Conservation (phyloP, 2,888 invertebrate genomes). For the Phymatocera aterrima region DNA sequence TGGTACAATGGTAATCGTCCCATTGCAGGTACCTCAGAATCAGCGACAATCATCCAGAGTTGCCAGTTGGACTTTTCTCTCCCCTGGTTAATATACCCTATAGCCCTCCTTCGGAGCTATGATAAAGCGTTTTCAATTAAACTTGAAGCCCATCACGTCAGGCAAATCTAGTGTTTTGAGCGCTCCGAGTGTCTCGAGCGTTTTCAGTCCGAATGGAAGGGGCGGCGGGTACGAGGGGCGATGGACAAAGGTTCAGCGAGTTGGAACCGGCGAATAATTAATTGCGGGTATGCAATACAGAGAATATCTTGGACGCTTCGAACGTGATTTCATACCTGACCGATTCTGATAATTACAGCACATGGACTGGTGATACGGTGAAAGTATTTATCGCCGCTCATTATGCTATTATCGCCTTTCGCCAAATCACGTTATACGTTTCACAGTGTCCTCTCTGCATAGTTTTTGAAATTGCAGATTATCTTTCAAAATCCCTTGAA, state of each 20-base stretch:
- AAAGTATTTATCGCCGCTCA: too few species aligned
- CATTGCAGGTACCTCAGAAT: neutral
- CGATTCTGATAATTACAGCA: too few species aligned
- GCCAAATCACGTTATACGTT: too few species aligned
- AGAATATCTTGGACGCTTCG: slow-evolving; percentile 7
- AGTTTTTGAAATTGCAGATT: too few species aligned
- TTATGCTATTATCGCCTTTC: too few species aligned
- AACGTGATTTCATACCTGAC: too few species aligned
- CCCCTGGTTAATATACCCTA: slow-evolving; percentile 5
- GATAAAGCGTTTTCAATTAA: slow-evolving; percentile 32
- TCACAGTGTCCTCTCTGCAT: too few species aligned
- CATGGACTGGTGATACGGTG: too few species aligned
- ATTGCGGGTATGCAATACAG: slow-evolving; percentile 18
- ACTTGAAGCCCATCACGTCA: slow-evolving; percentile 26
- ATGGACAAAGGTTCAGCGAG: slow-evolving; percentile 14
- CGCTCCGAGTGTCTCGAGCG: slow-evolving; percentile 22
- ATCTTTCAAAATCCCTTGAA: too few species aligned
- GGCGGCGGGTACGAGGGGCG: neutral
- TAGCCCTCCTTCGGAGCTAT: slow-evolving; percentile 3
- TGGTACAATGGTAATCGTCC: neutral
- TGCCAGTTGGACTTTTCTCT: neutral
- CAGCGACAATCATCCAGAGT: neutral
- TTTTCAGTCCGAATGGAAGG: slow-evolving; percentile 8
- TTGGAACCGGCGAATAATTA: slow-evolving; percentile 17
- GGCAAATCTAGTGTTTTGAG: slow-evolving; percentile 9